Base-by-base conservation (phyloP, 2,888 invertebrate species). In the Scaeva pyrastri region DNA sequence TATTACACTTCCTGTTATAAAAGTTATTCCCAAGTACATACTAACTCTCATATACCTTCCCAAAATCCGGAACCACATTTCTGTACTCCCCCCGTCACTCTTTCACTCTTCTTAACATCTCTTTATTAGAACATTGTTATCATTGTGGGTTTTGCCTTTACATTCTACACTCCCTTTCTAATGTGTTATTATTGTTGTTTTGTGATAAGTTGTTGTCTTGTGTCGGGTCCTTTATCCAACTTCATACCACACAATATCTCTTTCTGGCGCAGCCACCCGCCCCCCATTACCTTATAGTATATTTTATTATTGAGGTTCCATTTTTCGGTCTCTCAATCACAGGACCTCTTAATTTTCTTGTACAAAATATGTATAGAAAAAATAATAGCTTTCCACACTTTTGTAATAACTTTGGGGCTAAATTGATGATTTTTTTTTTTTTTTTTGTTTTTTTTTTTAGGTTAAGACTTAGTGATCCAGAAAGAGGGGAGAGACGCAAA, bases 1-100 rank as follows among this genome's bases (percentile, higher is more conserved):
- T 86, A 86, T 86, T 82, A 86, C 73, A 66, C 45, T 82, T 86
- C 82, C 86, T 86, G 70, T 73, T 70, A 64, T 64, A 82, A 66
- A 84, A 79, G 64, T 77, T 83, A 64, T 23, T 16, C 26, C 56
- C 58, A 58, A 58, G 58, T 58, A n/a, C n/a, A n/a, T n/a, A 58
- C 14, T 12, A 11, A 39, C 39, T 19, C 6, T 36, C 36, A 4
- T 16, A 1, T n/a, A 8, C 26, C 2, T 8, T 19, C 50, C 39
- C 8, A 1, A 10, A 2, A 43, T 14, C 50, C 21, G 21, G 21
- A 50, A 23, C 2, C 50, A 50, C 2, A n/a, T n/a, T n/a, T n/a
- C n/a, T n/a, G n/a, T n/a, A n/a, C 39, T 39, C 50, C 12, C 26
- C 26, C 1, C 4, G 4, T 26, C 55, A 14, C 55, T 43, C 7